Conservation (phyloP, 2,888 invertebrate genomes). For the Julus scandinavius region DNA sequence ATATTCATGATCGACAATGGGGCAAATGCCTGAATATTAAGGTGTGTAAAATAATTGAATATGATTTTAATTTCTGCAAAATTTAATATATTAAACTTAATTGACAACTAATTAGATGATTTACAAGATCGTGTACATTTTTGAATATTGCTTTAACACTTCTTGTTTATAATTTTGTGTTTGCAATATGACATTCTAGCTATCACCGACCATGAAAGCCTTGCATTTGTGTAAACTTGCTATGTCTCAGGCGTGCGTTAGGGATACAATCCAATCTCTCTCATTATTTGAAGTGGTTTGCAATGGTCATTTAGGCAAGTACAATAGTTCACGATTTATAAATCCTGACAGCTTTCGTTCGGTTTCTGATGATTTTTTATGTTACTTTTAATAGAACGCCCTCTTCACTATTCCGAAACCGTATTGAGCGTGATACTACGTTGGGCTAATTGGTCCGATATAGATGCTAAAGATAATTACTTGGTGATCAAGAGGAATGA, state of each 20-base stretch:
- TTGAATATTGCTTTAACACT: background rate
- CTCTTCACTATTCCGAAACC: slow-evolving; percentile 80
- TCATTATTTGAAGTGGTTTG: slow-evolving; percentile 84
- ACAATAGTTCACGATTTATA: background rate
- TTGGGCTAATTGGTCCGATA: slow-evolving; percentile 90
- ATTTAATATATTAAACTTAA: background rate
- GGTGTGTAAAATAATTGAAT: slow-evolving; percentile 49
- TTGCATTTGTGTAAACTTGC: slow-evolving; percentile 76
- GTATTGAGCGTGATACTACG: slow-evolving; percentile 72
- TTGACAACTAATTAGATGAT: background rate
- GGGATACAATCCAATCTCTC: slow-evolving; percentile 70
- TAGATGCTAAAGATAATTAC: slow-evolving; percentile 85
- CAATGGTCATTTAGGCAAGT: slow-evolving; percentile 70
- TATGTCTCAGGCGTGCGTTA: slow-evolving; percentile 55
- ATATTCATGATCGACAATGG: slow-evolving; percentile 58
- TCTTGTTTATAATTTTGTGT: too few species aligned
- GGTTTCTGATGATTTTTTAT: background rate
- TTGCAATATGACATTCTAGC: slow-evolving; percentile 66
- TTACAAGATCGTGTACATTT: background rate
- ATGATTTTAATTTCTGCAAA: background rate
- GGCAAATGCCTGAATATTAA: slow-evolving; percentile 59
- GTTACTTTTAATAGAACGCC: slow-evolving; percentile 72
- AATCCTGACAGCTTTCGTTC: background rate
- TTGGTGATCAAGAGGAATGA: slow-evolving; percentile 72
- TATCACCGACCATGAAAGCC: slow-evolving; percentile 81